Conservation (phyloP, 2,888 invertebrate genomes). For the Lasioglossum morio region DNA sequence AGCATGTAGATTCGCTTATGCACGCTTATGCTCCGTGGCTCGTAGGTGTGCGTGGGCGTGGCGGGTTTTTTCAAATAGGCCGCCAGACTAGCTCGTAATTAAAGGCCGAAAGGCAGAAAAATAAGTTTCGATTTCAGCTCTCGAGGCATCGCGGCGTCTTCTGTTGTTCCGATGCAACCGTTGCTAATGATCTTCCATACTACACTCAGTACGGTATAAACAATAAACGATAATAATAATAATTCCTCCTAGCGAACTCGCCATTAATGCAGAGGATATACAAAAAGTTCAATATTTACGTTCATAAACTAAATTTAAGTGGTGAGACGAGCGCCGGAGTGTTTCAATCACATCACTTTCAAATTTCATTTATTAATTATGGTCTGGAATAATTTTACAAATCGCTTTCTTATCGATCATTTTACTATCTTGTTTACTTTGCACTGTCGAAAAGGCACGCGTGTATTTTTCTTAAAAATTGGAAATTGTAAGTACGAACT, state of each 20-base stretch:
- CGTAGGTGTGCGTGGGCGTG: constrained; percentile 71
- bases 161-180: constrained; percentile 20
- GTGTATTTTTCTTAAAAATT: too few relatives aligned
- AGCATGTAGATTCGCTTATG: constrained; percentile 60
- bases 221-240: neutral
- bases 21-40: constrained; percentile 20
- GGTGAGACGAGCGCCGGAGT: neutral
- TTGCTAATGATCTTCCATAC: neutral
- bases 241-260: neutral
- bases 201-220: neutral
- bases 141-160: constrained; percentile 29
- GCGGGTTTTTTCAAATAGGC: constrained; percentile 59
- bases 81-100: constrained; percentile 56
- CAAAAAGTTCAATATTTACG: neutral
- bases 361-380: neutral
- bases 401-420: neutral
- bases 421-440: too few relatives aligned
- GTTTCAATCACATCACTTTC: neutral
- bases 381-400: neutral
- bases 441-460: too few relatives aligned
- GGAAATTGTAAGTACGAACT: too few relatives aligned
- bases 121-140: constrained; percentile 58
- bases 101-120: constrained; percentile 52
- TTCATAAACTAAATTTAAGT: neutral
- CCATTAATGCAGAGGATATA: neutral